These are phyloP conservation scores for Acipenser oxyrinchus DNA, from an alignment of 2,797 vertebrate species.

Conservation along the genomic window DNA sequence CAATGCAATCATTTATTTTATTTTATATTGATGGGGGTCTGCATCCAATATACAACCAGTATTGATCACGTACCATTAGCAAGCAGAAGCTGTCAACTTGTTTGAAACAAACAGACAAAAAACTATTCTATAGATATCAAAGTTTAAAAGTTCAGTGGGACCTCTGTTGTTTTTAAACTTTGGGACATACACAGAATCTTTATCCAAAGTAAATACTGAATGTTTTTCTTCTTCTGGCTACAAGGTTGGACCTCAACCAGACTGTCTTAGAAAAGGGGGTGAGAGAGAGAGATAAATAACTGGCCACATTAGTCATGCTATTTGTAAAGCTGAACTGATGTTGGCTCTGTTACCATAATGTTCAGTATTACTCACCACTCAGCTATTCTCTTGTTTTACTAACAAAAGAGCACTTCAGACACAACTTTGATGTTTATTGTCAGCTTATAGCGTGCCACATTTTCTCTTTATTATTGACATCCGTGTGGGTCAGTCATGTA, in stretches of 20 bases:
- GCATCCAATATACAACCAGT: too few species aligned
- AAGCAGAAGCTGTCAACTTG: too few species aligned
- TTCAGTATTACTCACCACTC: constrained; percentile 17
- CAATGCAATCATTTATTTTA: too few species aligned
- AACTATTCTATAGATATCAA: constrained; percentile 26
- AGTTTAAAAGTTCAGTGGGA: constrained; percentile 40
- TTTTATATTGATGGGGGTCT: too few species aligned
- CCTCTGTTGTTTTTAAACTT: constrained; percentile 23
- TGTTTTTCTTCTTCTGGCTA: constrained; percentile 34
- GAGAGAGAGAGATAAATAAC: constrained; percentile 46
- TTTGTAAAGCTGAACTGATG: constrained; percentile 20
- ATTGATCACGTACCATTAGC: too few species aligned
- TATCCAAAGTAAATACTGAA: constrained; percentile 42
- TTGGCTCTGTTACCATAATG: constrained; percentile 14
- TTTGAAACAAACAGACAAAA: too few species aligned
- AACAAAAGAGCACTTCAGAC: background rate
- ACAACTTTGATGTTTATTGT: too few species aligned
- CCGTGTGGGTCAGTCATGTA: too few species aligned
- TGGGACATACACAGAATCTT: constrained; percentile 22
- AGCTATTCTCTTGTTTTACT: constrained; percentile 16
- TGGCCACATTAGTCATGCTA: constrained; percentile 28
- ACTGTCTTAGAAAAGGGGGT: constrained; percentile 34
- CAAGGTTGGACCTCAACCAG: constrained; percentile 35
- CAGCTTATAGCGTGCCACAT: too few species aligned
- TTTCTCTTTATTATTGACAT: too few species aligned